Evolutionary conservation across 2,113 vertebrate species (phyloP), one percentile per base, ranked within the genome.

Genomic region (Bujurquina vittata): DNA sequence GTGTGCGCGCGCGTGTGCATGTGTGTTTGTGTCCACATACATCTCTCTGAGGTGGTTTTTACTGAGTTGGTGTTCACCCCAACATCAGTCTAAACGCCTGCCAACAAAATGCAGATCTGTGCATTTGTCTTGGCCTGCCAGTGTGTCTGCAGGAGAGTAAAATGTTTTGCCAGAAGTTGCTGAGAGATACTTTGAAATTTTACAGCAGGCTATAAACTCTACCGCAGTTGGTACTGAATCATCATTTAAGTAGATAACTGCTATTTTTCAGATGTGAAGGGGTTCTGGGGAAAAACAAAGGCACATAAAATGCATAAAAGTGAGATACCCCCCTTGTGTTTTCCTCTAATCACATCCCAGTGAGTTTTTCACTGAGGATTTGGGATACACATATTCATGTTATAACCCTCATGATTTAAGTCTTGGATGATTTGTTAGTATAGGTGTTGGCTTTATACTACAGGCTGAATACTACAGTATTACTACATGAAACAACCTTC

Each of bases 11-110:
- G 33, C 8, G 33, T 7, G 33, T 35, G 35, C 2, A 8, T 35
- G 35, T 37, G 8, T 37, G 35, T 37, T 8, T 10, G 35, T 31
- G 58, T 83, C 56, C 31, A 49, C 14, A 29, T 77, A 74, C 72
- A 54, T 88, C 23, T 87, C 81, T 88, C 80, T 22, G 65, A 77
- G 84, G 76, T 63, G 35, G 67, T 43, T 90, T 87, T 77, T 29
- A 63, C 15, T 33, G 54, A 23, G 43, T 35, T 72, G 59, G 80
- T 87, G 46, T 81, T 82, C 17, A 18, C 31, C 63, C 63, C 60
- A 82, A 49, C 60, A 79, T 83, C 81, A 46, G 55, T 49, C 80
- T 67, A 40, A 89, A 78, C 76, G 54, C 83, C 61, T 87, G 84
- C 77, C 81, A 58, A 6, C 73, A 74, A 76, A 58, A 46, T 69